These are phyloP conservation scores for Neolamprologus hecqui DNA, from an alignment of 2,113 vertebrate genomes.

Conservation along the genomic window DNA sequence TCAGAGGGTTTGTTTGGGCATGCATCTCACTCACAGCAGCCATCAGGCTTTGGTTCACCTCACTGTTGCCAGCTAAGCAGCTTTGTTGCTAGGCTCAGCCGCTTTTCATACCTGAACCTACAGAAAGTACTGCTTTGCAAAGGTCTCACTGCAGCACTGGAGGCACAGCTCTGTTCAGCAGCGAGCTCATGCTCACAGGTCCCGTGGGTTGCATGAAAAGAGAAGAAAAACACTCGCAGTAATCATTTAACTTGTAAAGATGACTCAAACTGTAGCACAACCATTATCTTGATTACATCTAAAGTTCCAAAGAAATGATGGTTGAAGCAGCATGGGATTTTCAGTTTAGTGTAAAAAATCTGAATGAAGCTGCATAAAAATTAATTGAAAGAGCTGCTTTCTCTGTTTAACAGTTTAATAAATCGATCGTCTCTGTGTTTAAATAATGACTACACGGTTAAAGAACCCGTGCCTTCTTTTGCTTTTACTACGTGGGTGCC, in stretches of 20 bases:
- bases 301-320: neutral
- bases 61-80: neutral
- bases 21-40: neutral
- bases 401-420: neutral
- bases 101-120: neutral
- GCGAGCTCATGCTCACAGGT: neutral
- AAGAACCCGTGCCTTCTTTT: neutral
- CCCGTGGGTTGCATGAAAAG: neutral
- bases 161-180: neutral
- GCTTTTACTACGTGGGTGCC: neutral
- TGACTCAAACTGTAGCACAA: neutral
- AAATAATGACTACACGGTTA: neutral
- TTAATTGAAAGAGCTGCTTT: neutral
- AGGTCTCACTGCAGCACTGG: neutral
- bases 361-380: neutral
- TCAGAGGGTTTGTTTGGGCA: neutral
- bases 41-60: neutral
- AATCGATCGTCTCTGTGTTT: neutral
- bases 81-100: neutral
- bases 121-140: neutral
- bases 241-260: neutral
- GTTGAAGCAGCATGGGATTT: accelerated
- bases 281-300: neutral
- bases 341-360: neutral
- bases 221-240: neutral